Evolutionary conservation across 2,113 vertebrate genomes (phyloP).

Genomic region (Grallaria varia): DNA sequence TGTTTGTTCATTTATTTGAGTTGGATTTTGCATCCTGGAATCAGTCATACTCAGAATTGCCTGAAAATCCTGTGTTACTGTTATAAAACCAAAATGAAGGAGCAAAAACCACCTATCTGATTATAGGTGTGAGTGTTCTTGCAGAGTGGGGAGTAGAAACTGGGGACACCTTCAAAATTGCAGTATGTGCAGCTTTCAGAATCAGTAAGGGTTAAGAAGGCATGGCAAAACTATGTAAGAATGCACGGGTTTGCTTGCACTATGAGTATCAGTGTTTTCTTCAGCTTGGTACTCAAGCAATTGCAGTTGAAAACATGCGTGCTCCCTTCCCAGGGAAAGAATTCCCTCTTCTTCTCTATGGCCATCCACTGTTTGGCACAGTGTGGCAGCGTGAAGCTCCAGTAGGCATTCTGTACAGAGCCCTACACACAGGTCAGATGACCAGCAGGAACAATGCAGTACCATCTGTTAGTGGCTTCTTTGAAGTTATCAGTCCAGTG

Average conservation of each 20-base stretch:
- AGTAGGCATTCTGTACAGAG: rapidly evolving
- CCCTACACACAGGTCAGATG: not conserved
- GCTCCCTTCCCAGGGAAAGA: not conserved
- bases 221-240: not conserved
- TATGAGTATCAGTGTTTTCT: too few relatives aligned
- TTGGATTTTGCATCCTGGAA: not conserved
- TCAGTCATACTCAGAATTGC: not conserved
- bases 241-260: not conserved
- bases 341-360: not conserved
- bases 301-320: not conserved
- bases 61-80: not conserved
- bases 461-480: not conserved
- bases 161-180: not conserved
- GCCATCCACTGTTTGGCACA: not conserved
- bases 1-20: not conserved
- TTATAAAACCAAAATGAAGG: not conserved
- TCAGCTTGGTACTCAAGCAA: not conserved
- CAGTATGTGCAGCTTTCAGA: not conserved
- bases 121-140: not conserved
- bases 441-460: not conserved
- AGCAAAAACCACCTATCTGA: not conserved
- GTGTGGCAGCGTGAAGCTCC: not conserved
- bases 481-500: not conserved
- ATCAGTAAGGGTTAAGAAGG: not conserved
- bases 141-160: not conserved